Conservation (phyloP, 2,888 invertebrate genomes). For the Archips xylosteana region DNA sequence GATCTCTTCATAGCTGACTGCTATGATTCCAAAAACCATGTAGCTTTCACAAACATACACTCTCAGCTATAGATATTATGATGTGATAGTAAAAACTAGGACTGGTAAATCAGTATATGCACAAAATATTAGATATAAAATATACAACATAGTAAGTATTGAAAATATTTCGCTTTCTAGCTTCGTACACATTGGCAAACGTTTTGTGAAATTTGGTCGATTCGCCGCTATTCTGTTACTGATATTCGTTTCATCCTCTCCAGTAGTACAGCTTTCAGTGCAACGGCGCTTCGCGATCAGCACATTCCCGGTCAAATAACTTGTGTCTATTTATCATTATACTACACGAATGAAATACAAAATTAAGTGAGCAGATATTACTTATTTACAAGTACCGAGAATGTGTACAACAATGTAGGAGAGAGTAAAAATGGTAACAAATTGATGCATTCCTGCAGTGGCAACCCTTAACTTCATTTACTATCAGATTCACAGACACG, state of each 20-base stretch:
- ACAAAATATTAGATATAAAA: not conserved
- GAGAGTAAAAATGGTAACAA: not conserved
- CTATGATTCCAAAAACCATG: no score
- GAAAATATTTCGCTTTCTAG: constrained; percentile 3
- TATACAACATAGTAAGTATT: not conserved
- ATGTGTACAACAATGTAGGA: not conserved
- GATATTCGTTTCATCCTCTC: constrained; percentile 30
- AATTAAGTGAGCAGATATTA: not conserved
- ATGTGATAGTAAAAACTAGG: no score
- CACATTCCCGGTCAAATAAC: not conserved
- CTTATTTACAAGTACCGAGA: not conserved
- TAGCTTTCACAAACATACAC: no score
- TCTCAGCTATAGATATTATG: no score
- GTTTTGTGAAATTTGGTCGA: constrained; percentile 14
- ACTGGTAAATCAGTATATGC: not conserved
- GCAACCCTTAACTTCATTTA: no score
- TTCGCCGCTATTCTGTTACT: constrained; percentile 30
- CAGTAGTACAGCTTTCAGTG: not conserved
- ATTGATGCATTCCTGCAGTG: not conserved
- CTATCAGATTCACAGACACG: no score
- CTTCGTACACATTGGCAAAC: constrained; percentile 10
- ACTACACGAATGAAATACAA: not conserved
- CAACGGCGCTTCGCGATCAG: not conserved
- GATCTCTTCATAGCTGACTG: no score
- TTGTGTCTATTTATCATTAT: no score